These are phyloP conservation scores for Sebastes iracundus DNA, from an alignment of 2,797 vertebrate species.

Conservation along the genomic window DNA sequence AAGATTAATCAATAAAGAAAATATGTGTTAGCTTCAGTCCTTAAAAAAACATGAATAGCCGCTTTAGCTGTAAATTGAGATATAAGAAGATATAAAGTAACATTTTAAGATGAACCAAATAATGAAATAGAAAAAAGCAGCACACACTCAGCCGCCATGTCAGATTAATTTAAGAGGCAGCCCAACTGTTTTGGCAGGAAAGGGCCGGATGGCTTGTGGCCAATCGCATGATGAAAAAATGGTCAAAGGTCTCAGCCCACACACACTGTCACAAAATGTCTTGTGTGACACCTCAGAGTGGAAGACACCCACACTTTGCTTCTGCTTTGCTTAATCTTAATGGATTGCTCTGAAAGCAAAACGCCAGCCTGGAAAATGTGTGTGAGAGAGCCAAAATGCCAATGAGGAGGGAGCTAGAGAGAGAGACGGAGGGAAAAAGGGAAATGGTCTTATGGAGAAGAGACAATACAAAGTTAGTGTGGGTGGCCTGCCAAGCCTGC, in stretches of 20 bases:
- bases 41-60: background rate
- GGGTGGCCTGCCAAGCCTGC: conserved; percentile 69
- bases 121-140: background rate
- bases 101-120: background rate
- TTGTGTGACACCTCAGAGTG: conserved; percentile 53
- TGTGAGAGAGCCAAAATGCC: conserved; percentile 58
- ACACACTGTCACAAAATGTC: conserved; percentile 61
- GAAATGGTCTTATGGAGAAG: conserved; percentile 51
- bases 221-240: conserved; percentile 40
- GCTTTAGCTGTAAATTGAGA: background rate
- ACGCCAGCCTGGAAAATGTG: conserved; percentile 52
- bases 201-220: conserved; percentile 44
- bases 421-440: conserved; percentile 5
- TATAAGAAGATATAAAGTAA: background rate
- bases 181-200: conserved; percentile 34
- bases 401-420: conserved; percentile 31
- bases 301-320: conserved; percentile 62
- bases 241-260: conserved; percentile 67
- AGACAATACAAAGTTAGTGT: conserved; percentile 70
- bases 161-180: conserved; percentile 41
- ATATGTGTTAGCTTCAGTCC: background rate
- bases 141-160: conserved; percentile 8
- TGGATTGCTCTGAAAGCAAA: conserved; percentile 67
- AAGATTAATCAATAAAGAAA: background rate
- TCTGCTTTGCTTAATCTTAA: conserved; percentile 68